Conservation (phyloP, 2,113 vertebrate genomes). For the Tragelaphus imberbis region DNA sequence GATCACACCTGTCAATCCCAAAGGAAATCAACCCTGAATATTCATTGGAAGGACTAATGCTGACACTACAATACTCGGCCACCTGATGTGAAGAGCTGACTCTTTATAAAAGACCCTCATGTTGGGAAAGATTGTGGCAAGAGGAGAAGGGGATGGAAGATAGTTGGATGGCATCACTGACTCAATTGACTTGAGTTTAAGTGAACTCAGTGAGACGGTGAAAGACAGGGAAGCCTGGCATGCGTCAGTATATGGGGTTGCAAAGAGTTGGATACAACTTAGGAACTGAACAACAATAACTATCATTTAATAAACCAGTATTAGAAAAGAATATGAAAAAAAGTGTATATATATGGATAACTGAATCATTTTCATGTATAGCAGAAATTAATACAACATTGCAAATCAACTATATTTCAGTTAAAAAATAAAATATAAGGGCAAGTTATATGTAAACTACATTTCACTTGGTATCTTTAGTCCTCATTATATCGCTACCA, state of each 20-base stretch:
- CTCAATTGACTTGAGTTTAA: not conserved
- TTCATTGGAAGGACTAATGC: not conserved
- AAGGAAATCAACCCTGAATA: not conserved
- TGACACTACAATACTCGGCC: not conserved
- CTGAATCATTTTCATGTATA: not conserved
- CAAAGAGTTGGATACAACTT: not conserved
- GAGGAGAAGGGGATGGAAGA: not conserved
- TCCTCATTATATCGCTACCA: not conserved
- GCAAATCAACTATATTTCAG: not conserved
- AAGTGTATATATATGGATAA: not conserved
- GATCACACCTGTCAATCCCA: not conserved
- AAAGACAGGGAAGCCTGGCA: not conserved
- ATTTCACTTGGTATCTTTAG: not conserved
- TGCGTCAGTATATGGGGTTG: not conserved
- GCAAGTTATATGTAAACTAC: not conserved
- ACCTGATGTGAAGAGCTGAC: not conserved
- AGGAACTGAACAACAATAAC: not conserved
- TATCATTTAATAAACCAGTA: not conserved
- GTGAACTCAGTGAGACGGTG: not conserved
- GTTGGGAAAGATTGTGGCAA: not conserved
- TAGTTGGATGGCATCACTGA: not conserved
- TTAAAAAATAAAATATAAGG: not conserved
- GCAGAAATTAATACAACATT: not conserved
- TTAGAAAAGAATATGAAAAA: not conserved
- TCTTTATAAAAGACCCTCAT: not conserved